phyloP scores from a whole-genome alignment of 1,140 invertebrate genomes.

The Bacillus rossius region DNA sequence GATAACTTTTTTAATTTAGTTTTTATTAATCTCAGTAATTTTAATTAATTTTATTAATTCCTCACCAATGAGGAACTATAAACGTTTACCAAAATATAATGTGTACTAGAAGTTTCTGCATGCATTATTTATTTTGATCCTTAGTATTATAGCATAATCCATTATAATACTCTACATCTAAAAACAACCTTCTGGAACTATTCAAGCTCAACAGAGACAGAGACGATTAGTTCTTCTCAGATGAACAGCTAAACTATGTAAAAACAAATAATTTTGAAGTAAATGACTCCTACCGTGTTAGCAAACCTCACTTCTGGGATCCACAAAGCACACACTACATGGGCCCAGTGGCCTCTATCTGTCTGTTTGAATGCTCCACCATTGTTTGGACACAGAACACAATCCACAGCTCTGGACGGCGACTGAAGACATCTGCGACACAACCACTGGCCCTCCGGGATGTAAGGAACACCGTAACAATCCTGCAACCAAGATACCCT shows the following conservation, averaged over 20 bases:
- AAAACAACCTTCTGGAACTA: too few relatives aligned
- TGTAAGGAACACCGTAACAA: conserved; percentile 98
- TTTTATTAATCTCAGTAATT: too few relatives aligned
- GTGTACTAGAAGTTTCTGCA: too few relatives aligned
- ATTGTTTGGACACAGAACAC: conserved; percentile 95
- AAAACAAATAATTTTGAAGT: conserved; percentile 1
- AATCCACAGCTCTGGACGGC: conserved; percentile 92
- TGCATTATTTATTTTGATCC: too few relatives aligned
- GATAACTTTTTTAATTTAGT: too few relatives aligned
- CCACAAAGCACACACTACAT: conserved; percentile 98
- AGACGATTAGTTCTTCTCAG: neutral
- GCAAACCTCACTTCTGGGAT: conserved; percentile 96
- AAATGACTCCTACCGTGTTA: conserved; percentile 63
- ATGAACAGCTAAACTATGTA: neutral
- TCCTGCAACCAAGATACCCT: conserved; percentile 51
- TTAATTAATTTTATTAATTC: too few relatives aligned
- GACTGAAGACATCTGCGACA: conserved; percentile 93
- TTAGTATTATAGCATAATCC: too few relatives aligned
- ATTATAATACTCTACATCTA: too few relatives aligned
- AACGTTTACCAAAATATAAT: too few relatives aligned
- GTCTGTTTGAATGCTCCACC: conserved; percentile 99
- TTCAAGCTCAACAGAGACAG: too few relatives aligned
- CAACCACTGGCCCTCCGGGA: conserved; percentile 98
- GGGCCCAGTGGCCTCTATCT: conserved; percentile 93
- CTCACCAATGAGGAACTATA: too few relatives aligned